Base-by-base conservation (phyloP, 2,797 vertebrate genomes). In the Podargus strigoides region DNA sequence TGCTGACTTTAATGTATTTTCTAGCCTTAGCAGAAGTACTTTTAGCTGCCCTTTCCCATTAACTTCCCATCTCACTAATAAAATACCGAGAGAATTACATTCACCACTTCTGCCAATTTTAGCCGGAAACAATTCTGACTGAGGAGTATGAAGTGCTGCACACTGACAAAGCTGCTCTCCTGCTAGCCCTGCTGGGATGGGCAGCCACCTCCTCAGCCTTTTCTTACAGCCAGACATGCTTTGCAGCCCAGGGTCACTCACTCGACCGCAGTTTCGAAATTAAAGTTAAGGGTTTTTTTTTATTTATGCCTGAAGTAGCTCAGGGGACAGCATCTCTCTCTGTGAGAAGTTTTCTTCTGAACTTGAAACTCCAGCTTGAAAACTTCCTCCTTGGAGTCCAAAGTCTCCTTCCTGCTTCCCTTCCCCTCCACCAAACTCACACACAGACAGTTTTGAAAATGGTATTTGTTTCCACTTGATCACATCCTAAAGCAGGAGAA, bases 1-100 rank as follows among this genome's bases (percentile, higher is more conserved):
- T 0, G 0, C 76, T 87, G 89, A 91, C 93, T 96, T 87, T 75
- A 94, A 94, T 92, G 66, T 91, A 84, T 95, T 89, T 96, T 92
- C 79, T 81, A 94, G 73, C 85, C 73, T 88, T 84, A 88, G 76
- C 58, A 91, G 49, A 92, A 84, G n/a, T 87, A 88, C 89, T 94
- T 92, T 84, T 59, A 94, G 68, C 87, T 94, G 93, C 94, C 73
- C 73, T 94, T 93, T 96, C 85, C 85, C 82, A 94, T 96, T 96
- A 94, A 59, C 64, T 94, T 93, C 91, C 42, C 53, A 81, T 84
- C 87, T 93, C 69, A 12, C 91, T 86, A 81, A 95, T 94, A 95
- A 94, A 96, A 90, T 41, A 72, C 58, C 15, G 3, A 42, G 49
- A 91, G 82, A 96, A 94, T 92, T 64, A 53, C 85, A 77, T 93